These are phyloP conservation scores for Vesta saturnalis DNA, from an alignment of 2,888 invertebrate species.

Conservation along the genomic window DNA sequence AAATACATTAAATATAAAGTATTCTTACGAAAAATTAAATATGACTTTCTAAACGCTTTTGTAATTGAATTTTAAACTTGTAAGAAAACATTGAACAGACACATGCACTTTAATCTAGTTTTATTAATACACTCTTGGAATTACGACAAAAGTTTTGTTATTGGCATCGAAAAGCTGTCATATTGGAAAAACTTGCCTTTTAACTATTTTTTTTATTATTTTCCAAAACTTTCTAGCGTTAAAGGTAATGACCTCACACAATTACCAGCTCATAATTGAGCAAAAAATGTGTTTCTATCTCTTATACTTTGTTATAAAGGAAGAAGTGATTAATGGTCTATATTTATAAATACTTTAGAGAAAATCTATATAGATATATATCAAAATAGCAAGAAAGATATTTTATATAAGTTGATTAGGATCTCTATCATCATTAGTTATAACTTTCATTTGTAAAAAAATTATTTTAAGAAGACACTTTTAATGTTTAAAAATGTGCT, in stretches of 20 bases:
- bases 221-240: background rate
- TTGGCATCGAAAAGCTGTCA: background rate
- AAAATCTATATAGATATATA: background rate
- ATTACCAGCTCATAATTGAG: constrained; percentile 1
- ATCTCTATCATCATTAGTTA: too few relatives aligned
- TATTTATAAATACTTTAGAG: background rate
- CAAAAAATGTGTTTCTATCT: constrained; percentile 4
- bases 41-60: background rate
- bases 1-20: too few relatives aligned
- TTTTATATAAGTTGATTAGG: background rate
- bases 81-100: background rate
- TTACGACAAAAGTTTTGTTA: background rate
- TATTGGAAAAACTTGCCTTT: background rate
- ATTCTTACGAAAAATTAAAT: background rate
- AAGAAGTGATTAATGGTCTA: background rate
- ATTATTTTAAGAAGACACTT: too few relatives aligned
- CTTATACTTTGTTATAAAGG: background rate
- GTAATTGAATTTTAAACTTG: background rate
- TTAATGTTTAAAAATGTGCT: too few relatives aligned
- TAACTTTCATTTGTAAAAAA: too few relatives aligned
- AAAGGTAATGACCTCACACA: background rate
- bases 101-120: background rate
- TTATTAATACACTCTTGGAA: background rate
- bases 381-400: background rate
- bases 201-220: background rate